Conservation (phyloP, 2,113 vertebrate genomes). For the Apistogramma diplotaenia region DNA sequence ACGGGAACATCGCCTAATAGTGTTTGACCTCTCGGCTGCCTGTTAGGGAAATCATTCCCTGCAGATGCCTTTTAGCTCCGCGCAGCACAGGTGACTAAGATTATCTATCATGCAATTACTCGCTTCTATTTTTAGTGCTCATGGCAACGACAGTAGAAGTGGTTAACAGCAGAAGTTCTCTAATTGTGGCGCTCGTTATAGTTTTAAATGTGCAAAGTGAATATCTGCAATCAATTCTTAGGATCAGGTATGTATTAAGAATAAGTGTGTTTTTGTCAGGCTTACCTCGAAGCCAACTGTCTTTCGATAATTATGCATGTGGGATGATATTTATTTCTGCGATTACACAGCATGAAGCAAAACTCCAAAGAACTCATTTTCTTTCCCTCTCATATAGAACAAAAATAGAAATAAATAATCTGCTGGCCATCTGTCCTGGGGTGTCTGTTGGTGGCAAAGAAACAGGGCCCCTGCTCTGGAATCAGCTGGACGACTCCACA, state of each 20-base stretch:
- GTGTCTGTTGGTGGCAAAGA: slow-evolving; percentile 33
- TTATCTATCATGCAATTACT: neutral
- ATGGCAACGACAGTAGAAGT: neutral
- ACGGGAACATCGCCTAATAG: slow-evolving; percentile 55
- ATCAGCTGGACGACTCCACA: slow-evolving; percentile 44
- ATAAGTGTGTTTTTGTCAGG: neutral
- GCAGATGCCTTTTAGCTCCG: slow-evolving; percentile 9
- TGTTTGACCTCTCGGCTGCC: slow-evolving; percentile 60
- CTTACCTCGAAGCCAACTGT: slow-evolving; percentile 29
- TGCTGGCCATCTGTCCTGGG: neutral
- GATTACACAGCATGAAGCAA: slow-evolving; percentile 49
- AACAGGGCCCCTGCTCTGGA: slow-evolving; percentile 2
- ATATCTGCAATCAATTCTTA: neutral
- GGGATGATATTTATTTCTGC: slow-evolving; percentile 60
- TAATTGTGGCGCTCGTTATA: neutral
- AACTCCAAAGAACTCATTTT: slow-evolving; percentile 41
- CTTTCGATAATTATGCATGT: slow-evolving; percentile 41
- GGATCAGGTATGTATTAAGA: neutral
- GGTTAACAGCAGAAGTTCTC: neutral
- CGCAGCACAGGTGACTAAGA: slow-evolving; percentile 21
- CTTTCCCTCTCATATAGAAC: neutral
- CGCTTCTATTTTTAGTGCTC: neutral
- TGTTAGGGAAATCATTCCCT: slow-evolving; percentile 48
- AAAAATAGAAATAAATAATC: slow-evolving; percentile 40
- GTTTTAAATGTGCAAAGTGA: neutral